Base-by-base conservation (phyloP, 2,888 invertebrate species). In the Lepas anatifera region DNA sequence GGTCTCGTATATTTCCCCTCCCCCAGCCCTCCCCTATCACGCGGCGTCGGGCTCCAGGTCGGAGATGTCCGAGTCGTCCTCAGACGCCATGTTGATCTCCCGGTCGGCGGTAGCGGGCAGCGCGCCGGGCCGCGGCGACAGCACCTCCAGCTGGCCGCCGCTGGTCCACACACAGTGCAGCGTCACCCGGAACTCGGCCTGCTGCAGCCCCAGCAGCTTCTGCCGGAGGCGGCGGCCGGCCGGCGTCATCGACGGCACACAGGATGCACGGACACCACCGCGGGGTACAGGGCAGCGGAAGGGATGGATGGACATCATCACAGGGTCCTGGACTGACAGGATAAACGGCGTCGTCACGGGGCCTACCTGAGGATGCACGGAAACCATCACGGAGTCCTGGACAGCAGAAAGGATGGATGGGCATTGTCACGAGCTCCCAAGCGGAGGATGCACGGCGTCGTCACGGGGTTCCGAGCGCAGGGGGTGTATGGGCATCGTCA, bases 191-290 rank as follows among this genome's bases (percentile, higher is more conserved):
- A 73, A 73, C 64, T 58, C 71, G 22, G 73, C 69, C 70, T 71
- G 71, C 52, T 72, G 69, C 27, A 70, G 67, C n/a, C 71, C 72
- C 10, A 73, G 67, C 39, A 73, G 73, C 68, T 71, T 70, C 73
- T 72, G 73, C 27, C n/a, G n/a, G n/a, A n/a, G n/a, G n/a, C n/a
- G 16, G 22, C 46, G 22, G 46, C 39, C 39, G 39, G 39, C 39
- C 39, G 39, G 39, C 18, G 46, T 18, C 46, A 22, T 18, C 11
- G 46, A 16, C 16, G 46, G n/a, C 46, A n/a, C n/a, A n/a, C n/a
- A n/a, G n/a, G 18, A 7, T 18, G 46, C 46, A 46, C 46, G 22
- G 46, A 13, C 18, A 7, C 46, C 11, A 13, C 11, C n/a, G 18
- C n/a, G n/a, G n/a, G n/a, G n/a, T n/a, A n/a, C n/a, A n/a, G n/a